Percentiles rank a stretch among this genome's conserved stretches.
phyloP scores from a whole-genome alignment of 2,797 vertebrate genomes.

The Cynodonichthys magdalenae region DNA sequence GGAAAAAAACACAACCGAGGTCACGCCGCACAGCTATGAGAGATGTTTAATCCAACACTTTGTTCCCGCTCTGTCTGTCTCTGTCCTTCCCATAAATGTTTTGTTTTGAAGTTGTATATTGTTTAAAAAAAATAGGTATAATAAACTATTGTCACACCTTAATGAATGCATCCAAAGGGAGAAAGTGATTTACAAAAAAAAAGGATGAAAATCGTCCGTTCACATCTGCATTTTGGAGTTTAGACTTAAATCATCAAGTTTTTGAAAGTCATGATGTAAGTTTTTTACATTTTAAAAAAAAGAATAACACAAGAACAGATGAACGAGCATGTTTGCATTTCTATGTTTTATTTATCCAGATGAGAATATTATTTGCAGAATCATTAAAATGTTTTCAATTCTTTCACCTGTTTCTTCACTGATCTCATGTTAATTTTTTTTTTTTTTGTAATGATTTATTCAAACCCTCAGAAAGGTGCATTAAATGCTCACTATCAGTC shows the following conservation, averaged over 20 bases:
- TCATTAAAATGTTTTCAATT: conserved; percentile 92
- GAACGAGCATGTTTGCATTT: conserved; percentile 89
- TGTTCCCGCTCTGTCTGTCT: conserved; percentile 52
- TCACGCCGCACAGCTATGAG: conserved; percentile 49
- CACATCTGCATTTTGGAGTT: conserved; percentile 51
- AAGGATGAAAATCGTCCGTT: conserved; percentile 28
- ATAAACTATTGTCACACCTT: conserved; percentile 56
- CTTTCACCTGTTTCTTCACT: conserved; percentile 71
- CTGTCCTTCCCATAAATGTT: conserved; percentile 32
- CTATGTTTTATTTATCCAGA: conserved; percentile 88
- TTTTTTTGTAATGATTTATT: too few relatives aligned
- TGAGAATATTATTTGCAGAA: conserved; percentile 90
- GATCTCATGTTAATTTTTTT: not conserved
- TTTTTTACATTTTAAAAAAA: conserved; percentile 81
- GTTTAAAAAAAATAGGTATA: conserved; percentile 43
- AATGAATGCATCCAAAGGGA: conserved; percentile 46
- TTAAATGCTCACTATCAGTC: too few relatives aligned
- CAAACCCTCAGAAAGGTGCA: too few relatives aligned
- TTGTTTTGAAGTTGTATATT: conserved; percentile 57
- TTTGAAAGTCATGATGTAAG: conserved; percentile 76
- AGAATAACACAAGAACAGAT: conserved; percentile 62
- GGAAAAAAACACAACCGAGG: conserved; percentile 43
- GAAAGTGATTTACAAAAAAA: conserved; percentile 50
- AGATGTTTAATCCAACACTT: conserved; percentile 45
- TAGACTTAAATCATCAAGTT: conserved; percentile 50